Conservation (phyloP, 2,113 vertebrate species). For the Marcusenius ussheri region DNA sequence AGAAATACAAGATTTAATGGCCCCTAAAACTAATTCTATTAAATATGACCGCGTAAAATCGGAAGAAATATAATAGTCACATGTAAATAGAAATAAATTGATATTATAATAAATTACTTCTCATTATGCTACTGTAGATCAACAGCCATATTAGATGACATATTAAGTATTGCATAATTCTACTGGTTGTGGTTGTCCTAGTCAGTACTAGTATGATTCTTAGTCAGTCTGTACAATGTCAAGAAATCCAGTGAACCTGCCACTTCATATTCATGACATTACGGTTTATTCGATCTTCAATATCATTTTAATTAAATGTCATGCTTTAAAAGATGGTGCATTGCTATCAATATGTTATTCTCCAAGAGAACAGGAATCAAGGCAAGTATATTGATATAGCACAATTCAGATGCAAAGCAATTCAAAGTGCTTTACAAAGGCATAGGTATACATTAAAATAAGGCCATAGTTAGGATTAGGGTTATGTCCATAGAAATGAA, state of each 20-base stretch:
- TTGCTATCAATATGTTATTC: background rate
- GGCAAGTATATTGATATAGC: background rate
- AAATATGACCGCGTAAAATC: background rate
- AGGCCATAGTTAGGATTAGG: too few relatives aligned
- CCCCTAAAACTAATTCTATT: background rate
- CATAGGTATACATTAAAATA: too few relatives aligned
- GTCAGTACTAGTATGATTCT: background rate
- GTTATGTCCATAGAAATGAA: too few relatives aligned
- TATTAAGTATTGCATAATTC: background rate
- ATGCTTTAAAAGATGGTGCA: background rate
- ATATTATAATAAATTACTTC: background rate
- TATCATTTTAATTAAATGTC: background rate
- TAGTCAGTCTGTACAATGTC: background rate
- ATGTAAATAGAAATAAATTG: too few relatives aligned
- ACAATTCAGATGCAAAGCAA: background rate
- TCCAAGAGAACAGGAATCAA: background rate
- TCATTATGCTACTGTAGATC: background rate
- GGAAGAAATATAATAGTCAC: too few relatives aligned
- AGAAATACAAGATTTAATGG: background rate
- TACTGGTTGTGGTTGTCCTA: background rate
- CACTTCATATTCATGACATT: background rate
- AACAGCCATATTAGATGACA: background rate
- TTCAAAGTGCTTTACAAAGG: background rate
- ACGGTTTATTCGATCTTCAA: background rate
- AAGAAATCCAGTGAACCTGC: background rate